Evolutionary conservation across 1,140 invertebrate species (phyloP), one percentile per base, ranked within the genome.

Genomic region (Brachionus paranguensis): DNA sequence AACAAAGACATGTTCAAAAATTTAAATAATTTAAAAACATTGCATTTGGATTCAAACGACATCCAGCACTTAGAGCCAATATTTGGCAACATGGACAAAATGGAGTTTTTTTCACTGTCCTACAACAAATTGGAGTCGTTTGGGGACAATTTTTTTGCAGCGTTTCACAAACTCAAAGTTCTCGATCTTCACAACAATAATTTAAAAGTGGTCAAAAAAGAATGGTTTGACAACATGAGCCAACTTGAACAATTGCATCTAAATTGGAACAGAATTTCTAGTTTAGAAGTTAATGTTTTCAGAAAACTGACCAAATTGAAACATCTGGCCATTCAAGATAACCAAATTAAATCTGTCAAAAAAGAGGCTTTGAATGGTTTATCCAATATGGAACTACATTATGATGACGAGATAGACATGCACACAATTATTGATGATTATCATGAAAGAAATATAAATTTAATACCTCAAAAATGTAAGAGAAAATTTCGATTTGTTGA

Each of bases 151-250:
- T 72, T 72, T 72, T 72, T 72, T 43, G 37, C 17, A 43, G 3
- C 29, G 5, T 72, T 72, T 43, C 4, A 12, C 5, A 41, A 41
- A 4, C 41, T 72, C 17, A 72, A 72, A 72, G 47, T 43, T 41
- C 37, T 72, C 10, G 68, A 72, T 24, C 41, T 72, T 11, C 68
- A 72, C 37, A 45, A 72, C 41, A 72, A 72, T 72, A 72, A 72
- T 43, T 72, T 72, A 43, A 17, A 72, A 72, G 3, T 20, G 7
- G 7, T 72, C 3, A 43, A 43, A 17, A 41, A 72, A 41, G 68
- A 72, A n/a, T 72, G 68, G 68, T 72, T 72, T 20, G 41, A 43
- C 8, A 41, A 24, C 24, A 37, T 72, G 37, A 72, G 2, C 41
- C 2, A 41, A 41, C 43, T 72, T 37, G 68, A 72, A 10, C 29